phyloP scores from a whole-genome alignment of 2,888 invertebrate species.

The Himalopsyche kuldschensis region DNA sequence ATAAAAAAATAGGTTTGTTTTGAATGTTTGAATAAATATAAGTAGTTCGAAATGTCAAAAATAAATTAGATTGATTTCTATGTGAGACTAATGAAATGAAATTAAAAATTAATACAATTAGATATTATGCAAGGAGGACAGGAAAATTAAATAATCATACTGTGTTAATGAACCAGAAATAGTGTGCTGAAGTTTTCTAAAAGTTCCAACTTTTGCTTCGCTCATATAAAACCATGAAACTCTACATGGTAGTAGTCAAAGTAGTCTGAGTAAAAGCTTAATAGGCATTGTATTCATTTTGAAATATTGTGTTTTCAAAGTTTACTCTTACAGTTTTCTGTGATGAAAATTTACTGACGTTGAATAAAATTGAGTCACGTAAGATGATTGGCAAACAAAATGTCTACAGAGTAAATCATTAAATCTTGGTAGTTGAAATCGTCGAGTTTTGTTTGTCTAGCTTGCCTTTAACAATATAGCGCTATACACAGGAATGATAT shows the following conservation, averaged over 20 bases:
- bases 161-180: neutral
- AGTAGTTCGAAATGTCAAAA: too few relatives aligned
- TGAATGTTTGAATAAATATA: too few relatives aligned
- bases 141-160: neutral
- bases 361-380: conserved; percentile 12
- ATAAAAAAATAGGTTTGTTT: too few relatives aligned
- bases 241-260: conserved; percentile 6
- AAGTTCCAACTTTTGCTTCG: conserved; percentile 14
- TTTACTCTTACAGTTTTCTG: neutral
- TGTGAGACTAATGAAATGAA: too few relatives aligned
- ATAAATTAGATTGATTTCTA: too few relatives aligned
- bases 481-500: too few relatives aligned
- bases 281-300: conserved; percentile 25
- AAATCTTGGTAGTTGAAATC: neutral
- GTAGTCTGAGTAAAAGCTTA: conserved; percentile 16
- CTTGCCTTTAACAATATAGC: too few relatives aligned
- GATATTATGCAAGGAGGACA: too few relatives aligned
- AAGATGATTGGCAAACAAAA: neutral
- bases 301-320: conserved; percentile 22
- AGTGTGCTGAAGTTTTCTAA: neutral
- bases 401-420: neutral
- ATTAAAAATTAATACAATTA: too few relatives aligned
- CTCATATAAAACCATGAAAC: conserved; percentile 12
- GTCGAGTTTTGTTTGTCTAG: neutral
- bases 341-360: conserved; percentile 17